Base-by-base conservation (phyloP, 1,140 invertebrate genomes). In the Drosophila yakuba region DNA sequence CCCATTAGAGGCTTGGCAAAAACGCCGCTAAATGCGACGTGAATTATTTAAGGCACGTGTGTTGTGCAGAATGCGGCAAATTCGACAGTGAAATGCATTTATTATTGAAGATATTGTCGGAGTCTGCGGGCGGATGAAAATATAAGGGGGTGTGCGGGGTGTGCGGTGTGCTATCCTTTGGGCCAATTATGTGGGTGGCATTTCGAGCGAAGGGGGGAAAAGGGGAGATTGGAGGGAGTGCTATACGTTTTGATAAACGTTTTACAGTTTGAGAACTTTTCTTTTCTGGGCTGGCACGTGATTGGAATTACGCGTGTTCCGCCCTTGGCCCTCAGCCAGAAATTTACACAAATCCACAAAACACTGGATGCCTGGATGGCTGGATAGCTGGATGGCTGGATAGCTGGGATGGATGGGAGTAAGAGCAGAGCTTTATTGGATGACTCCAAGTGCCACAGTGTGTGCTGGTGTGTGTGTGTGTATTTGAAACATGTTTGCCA, bases 41-140 rank as follows among this genome's bases (percentile, higher is more conserved):
- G 84, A 88, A 88, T 88, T 88, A 88, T 88, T 88, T 88, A 88
- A 83, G 84, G 84, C 84, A 88, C 84, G 84, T 88, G 84, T 83
- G 80, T 80, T 84, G 84, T 83, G 80, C 84, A 77, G 72, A 88
- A 88, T 88, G 83, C 83, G 83, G 83, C 83, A 88, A 88, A 88
- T 88, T 88, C 83, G 83, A 88, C 84, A 83, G 83, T 83, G 75
- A 88, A 88, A 89, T 88, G 83, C 83, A 88, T 88, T 88, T 88
- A 88, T 88, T 88, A 88, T 88, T 88, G 79, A 88, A 89, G 83
- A 88, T 69, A 77, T 76, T 76, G 67, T 71, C 66, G 74, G 63
- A 77, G 64, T 45, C 74, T 67, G 57, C 38, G 74, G 61, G 8
- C 32, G 32, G 32, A 32, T 32, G 32, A 32, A 32, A 32, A 32